Base-by-base conservation (phyloP, 2,113 vertebrate genomes). In the Anhinga anhinga region DNA sequence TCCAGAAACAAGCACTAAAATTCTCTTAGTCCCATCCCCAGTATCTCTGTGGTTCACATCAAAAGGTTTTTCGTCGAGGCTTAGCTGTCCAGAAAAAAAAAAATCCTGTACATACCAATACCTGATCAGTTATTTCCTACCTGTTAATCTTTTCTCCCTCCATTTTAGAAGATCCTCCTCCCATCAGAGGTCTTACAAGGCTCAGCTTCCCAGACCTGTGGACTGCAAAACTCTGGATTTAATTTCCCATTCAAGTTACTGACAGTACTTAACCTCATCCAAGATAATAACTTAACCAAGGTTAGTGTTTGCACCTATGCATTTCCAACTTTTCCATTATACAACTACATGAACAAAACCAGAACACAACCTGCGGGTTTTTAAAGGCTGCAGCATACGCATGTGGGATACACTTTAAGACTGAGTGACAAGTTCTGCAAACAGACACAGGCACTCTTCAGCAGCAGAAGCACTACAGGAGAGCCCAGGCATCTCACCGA, bases 61-160 rank as follows among this genome's bases (percentile, higher is more conserved):
- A 58, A 52, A 52, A 78, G 7, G 2, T 34, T 82, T 76, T 81
- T 25, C 18, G 42, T 61, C 42, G 5, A 62, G 17, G 6, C 66
- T 67, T 32, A 58, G 4, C 17, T 67, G 5, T 12, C 11, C 17
- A 55, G n/a, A 8, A n/a, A 63, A 38, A 76, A 76, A 36, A 83
- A 55, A 70, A 20, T 13, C 18, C 47, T 1, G 2, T 13, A 11
- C 14, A 15, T 47, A 47, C 2, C 56, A 88, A 53, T 52, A 67
- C 0, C 0, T 6, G 49, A 56, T 61, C 29, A 6, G 6, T 42
- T 1, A 47, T 61, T 67, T 62, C 53, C 65, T 45, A 47, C 1
- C 1, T 27, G 22, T 13, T 63, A 49, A 78, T 70, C 29, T 27
- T 49, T 82, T 55, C 25, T 55, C 56, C 22, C 22, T 61, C 34